Percentiles rank a stretch among this genome's conserved stretches.
Evolutionary conservation across 1,140 invertebrate genomes (phyloP).

Genomic region (Drosophila persimilis): DNA sequence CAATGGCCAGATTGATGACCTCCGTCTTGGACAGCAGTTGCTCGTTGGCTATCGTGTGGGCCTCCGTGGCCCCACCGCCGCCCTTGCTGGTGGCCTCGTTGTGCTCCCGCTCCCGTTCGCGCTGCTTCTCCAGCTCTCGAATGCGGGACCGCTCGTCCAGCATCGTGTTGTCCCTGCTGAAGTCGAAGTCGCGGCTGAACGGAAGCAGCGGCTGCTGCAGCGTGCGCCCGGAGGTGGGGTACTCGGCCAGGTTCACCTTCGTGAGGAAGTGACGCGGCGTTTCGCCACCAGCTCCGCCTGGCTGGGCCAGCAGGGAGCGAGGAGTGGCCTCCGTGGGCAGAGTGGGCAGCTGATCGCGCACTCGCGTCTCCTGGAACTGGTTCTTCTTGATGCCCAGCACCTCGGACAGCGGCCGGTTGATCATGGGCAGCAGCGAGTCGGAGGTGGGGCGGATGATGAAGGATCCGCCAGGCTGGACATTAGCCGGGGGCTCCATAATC

Average conservation of each 20-base stretch:
- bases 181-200: slow-evolving; percentile 71
- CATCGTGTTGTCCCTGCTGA: slow-evolving; percentile 79
- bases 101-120: slow-evolving; percentile 53
- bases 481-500: slow-evolving; percentile 55
- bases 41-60: slow-evolving; percentile 74
- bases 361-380: slow-evolving; percentile 81
- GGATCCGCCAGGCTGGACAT: slow-evolving; percentile 55
- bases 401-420: slow-evolving; percentile 82
- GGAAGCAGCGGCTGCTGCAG: slow-evolving; percentile 42
- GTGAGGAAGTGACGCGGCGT: slow-evolving; percentile 65
- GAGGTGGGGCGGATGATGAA: slow-evolving; percentile 78
- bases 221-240: slow-evolving; percentile 62
- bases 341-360: slow-evolving; percentile 59
- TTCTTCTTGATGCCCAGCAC: slow-evolving; percentile 82
- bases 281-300: slow-evolving; percentile 14
- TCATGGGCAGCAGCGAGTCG: slow-evolving; percentile 77
- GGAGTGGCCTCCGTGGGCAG: slow-evolving; percentile 53
- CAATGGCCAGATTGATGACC: slow-evolving; percentile 81
- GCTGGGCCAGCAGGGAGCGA: slow-evolving; percentile 41
- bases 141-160: slow-evolving; percentile 71
- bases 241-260: slow-evolving; percentile 79
- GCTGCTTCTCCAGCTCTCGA: slow-evolving; percentile 63
- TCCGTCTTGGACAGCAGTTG: slow-evolving; percentile 81
- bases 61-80: slow-evolving; percentile 42
- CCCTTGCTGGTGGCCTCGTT: slow-evolving; percentile 68